Percentiles rank a stretch among this genome's conserved stretches.
Conservation (phyloP, 2,113 vertebrate species). For the Macrotus californicus region DNA sequence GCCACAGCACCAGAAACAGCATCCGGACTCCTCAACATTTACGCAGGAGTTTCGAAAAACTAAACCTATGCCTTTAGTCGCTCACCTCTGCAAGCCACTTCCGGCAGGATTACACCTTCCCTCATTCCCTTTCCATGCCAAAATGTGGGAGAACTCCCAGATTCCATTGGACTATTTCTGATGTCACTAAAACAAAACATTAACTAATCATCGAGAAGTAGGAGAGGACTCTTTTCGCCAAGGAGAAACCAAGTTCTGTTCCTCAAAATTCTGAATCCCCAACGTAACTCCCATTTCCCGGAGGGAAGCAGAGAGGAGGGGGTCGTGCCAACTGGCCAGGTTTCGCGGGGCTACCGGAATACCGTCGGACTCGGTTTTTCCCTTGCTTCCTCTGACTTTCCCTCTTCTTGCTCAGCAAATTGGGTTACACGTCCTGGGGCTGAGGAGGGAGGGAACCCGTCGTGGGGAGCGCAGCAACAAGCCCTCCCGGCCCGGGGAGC, state of each 20-base stretch:
- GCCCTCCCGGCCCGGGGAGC: accelerated
- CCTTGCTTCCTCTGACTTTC: not conserved
- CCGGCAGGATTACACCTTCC: not conserved
- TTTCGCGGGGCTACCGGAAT: not conserved
- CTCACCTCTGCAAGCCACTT: not conserved
- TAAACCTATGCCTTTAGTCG: not conserved
- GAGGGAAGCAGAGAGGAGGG: not conserved
- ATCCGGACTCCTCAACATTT: not conserved
- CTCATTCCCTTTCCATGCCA: not conserved
- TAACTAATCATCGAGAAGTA: no score
- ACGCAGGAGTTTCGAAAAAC: not conserved
- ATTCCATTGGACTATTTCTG: not conserved
- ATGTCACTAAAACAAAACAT: not conserved
- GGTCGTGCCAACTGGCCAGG: not conserved
- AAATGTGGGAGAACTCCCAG: not conserved
- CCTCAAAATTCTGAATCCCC: not conserved
- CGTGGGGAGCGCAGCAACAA: not conserved
- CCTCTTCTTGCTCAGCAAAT: not conserved
- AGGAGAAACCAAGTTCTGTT: not conserved
- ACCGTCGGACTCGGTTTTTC: not conserved
- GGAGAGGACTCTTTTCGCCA: not conserved
- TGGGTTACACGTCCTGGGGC: not conserved
- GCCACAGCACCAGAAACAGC: not conserved
- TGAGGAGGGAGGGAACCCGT: not conserved
- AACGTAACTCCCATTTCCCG: not conserved